phyloP scores from a whole-genome alignment of 2,113 vertebrate species.

The Gavialis gangeticus region DNA sequence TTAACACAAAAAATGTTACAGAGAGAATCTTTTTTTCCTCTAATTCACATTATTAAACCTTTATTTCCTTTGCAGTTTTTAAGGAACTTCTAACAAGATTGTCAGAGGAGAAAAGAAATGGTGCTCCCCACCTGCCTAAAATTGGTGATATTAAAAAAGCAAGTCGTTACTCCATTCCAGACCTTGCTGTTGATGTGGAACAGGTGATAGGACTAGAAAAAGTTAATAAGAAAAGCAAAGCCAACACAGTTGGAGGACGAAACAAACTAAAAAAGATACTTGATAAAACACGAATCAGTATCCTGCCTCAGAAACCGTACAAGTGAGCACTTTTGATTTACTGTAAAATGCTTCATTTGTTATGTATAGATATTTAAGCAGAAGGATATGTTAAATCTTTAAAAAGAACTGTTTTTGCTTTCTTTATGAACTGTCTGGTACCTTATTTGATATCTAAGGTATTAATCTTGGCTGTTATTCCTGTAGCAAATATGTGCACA shows the following conservation, averaged over 20 bases:
- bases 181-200: slow-evolving; percentile 96
- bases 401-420: not conserved
- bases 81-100: slow-evolving; percentile 94
- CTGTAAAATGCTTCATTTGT: not conserved
- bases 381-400: not conserved
- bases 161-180: slow-evolving; percentile 96
- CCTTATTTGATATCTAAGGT: not conserved
- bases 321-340: slow-evolving; percentile 84
- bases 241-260: slow-evolving; percentile 94
- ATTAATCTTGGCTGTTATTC: no score
- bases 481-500: no score
- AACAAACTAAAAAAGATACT: slow-evolving; percentile 99
- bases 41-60: not conserved
- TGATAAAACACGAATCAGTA: slow-evolving; percentile 98
- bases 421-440: not conserved
- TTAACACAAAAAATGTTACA: not conserved
- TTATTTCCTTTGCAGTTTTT: slow-evolving; percentile 85
- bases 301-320: slow-evolving; percentile 98
- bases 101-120: slow-evolving; percentile 94
- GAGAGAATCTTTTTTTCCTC: not conserved
- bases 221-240: slow-evolving; percentile 95
- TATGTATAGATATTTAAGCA: not conserved
- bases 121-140: slow-evolving; percentile 95
- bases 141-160: slow-evolving; percentile 98
- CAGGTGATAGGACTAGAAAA: slow-evolving; percentile 98